Conservation (phyloP, 2,888 invertebrate species). For the Arctia plantaginis region DNA sequence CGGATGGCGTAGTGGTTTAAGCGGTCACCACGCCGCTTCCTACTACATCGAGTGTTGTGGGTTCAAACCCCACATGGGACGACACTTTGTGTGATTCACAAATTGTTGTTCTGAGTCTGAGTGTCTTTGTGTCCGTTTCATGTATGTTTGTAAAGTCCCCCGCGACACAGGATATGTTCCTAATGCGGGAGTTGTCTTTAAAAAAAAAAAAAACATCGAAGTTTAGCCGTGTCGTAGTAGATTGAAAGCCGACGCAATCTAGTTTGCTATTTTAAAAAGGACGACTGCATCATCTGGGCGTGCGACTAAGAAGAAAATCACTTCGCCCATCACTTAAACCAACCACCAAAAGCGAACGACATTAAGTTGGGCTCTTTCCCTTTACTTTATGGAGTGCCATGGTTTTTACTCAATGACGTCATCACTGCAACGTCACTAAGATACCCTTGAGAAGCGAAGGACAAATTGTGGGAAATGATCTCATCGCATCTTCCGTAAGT, state of each 20-base stretch:
- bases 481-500: conserved; percentile 2
- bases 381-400: conserved; percentile 28
- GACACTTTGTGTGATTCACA: no score
- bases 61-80: no score
- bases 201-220: neutral
- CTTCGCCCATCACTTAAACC: conserved; percentile 26
- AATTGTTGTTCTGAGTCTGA: no score
- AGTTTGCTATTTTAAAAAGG: neutral
- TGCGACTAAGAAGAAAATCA: neutral
- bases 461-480: neutral
- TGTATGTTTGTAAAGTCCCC: no score
- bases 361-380: conserved; percentile 40
- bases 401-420: conserved; percentile 31
- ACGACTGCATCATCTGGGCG: neutral
- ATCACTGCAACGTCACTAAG: conserved; percentile 18
- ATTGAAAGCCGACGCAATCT: neutral
- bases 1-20: no score
- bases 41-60: no score
- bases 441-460: conserved; percentile 6
- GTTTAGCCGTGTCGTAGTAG: neutral
- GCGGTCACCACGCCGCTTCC: no score
- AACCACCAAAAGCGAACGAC: conserved; percentile 22
- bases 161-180: no score
- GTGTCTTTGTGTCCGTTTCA: no score
- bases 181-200: no score